Conservation (phyloP, 2,888 invertebrate genomes). For the Steinernema scapterisci region DNA sequence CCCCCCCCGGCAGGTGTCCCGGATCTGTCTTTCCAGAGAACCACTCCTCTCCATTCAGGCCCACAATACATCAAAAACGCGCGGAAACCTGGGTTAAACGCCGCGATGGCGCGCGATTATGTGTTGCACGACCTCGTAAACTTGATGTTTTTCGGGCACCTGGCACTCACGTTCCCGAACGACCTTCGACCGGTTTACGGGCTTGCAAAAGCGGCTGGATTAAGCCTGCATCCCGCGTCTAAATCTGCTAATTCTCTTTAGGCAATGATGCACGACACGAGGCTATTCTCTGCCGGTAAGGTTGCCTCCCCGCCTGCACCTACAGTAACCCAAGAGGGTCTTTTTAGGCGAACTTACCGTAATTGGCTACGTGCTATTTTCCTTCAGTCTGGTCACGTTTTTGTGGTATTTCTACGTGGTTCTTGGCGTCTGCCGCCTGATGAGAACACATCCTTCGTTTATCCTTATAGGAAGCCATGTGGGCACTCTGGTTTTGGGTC, state of each 20-base stretch:
- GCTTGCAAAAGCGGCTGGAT: background rate
- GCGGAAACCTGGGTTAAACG: too few species aligned
- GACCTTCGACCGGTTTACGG: background rate
- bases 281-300: background rate
- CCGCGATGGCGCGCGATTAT: background rate
- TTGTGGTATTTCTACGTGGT: conserved; percentile 21
- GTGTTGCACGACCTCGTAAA: conserved; percentile 15
- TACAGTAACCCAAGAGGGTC: background rate
- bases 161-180: background rate
- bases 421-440: conserved; percentile 7
- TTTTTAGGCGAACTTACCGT: background rate
- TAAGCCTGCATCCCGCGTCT: background rate
- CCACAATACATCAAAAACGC: too few species aligned
- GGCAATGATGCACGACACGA: conserved; percentile 13
- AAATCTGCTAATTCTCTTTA: background rate
- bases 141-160: background rate
- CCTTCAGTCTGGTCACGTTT: background rate
- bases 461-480: conserved; percentile 10
- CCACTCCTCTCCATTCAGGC: background rate
- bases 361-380: background rate
- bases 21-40: too few species aligned
- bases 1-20: too few species aligned
- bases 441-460: background rate
- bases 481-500: too few species aligned
- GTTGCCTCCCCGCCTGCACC: background rate